These are phyloP conservation scores for Caenorhabditis sinica DNA, from an alignment of 2,888 invertebrate genomes.

Conservation along the genomic window DNA sequence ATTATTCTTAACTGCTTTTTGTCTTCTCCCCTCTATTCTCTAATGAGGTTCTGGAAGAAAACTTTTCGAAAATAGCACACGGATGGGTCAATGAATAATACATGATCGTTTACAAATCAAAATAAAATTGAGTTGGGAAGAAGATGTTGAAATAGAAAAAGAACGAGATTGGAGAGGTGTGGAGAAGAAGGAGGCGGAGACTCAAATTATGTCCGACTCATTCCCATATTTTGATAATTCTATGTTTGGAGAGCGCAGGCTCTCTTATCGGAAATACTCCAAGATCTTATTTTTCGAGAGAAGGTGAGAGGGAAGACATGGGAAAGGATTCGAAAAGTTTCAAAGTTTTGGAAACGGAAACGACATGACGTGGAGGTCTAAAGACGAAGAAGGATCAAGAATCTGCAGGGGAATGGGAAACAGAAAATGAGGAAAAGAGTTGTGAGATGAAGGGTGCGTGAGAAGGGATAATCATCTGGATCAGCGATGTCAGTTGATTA, in stretches of 20 bases:
- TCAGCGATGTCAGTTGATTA: constrained; percentile 21
- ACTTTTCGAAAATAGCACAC: constrained; percentile 8
- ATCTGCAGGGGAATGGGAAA: constrained; percentile 20
- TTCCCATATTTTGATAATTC: constrained; percentile 33
- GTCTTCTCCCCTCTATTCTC: constrained; percentile 4
- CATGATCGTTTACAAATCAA: constrained; percentile 19
- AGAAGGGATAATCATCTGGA: constrained; percentile 23
- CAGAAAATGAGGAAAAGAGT: constrained; percentile 1
- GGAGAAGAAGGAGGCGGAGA: background rate
- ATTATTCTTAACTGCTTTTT: constrained; percentile 45
- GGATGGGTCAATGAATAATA: constrained; percentile 26
- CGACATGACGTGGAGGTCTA: constrained; percentile 47
- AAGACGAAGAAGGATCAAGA: constrained; percentile 38
- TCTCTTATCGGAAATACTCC: background rate
- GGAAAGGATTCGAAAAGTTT: constrained; percentile 12
- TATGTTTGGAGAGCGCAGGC: background rate
- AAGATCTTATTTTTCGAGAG: background rate
- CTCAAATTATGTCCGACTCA: constrained; percentile 20
- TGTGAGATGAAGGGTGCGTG: constrained; percentile 13
- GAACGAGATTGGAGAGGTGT: background rate
- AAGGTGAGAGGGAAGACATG: background rate
- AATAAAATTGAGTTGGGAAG: background rate
- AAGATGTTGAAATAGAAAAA: constrained; percentile 1
- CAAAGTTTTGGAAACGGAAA: constrained; percentile 32
- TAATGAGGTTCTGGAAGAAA: constrained; percentile 51